phyloP scores from a whole-genome alignment of 2,113 vertebrate species.

The Neogale vison region DNA sequence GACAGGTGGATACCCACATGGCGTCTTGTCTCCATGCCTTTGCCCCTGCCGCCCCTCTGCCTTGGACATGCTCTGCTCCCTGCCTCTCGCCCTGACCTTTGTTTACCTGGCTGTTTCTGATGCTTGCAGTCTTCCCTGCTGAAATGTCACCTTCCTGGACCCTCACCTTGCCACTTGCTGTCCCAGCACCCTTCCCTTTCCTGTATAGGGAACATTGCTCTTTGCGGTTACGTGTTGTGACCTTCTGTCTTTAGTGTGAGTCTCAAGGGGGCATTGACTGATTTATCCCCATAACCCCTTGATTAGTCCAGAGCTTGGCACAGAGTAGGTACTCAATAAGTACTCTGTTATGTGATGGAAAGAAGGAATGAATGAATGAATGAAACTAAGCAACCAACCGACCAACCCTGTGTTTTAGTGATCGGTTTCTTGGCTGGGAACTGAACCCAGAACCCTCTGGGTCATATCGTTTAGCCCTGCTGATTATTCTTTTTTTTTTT shows the following conservation, averaged over 20 bases:
- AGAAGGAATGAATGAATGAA: background rate
- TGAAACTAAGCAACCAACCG: background rate
- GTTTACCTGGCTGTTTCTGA: background rate
- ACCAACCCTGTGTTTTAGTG: background rate
- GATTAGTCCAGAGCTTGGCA: background rate
- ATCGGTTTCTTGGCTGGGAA: background rate
- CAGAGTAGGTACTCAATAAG: background rate
- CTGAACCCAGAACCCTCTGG: background rate
- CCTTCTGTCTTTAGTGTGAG: background rate
- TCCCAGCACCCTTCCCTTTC: fast-evolving
- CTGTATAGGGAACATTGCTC: too few relatives aligned
- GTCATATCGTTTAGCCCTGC: background rate
- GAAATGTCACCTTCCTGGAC: background rate
- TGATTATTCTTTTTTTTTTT: background rate
- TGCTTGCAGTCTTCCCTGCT: background rate
- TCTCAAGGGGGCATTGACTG: background rate
- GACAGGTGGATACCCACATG: background rate
- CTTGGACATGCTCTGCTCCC: background rate
- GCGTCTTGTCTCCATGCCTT: background rate
- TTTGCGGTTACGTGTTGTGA: background rate
- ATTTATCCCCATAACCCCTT: too few relatives aligned
- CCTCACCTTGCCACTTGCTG: background rate
- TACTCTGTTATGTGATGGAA: too few relatives aligned
- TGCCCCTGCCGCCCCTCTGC: background rate
- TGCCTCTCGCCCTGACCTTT: background rate